Conservation (phyloP, 2,888 invertebrate genomes). For the Craniophora ligustri region DNA sequence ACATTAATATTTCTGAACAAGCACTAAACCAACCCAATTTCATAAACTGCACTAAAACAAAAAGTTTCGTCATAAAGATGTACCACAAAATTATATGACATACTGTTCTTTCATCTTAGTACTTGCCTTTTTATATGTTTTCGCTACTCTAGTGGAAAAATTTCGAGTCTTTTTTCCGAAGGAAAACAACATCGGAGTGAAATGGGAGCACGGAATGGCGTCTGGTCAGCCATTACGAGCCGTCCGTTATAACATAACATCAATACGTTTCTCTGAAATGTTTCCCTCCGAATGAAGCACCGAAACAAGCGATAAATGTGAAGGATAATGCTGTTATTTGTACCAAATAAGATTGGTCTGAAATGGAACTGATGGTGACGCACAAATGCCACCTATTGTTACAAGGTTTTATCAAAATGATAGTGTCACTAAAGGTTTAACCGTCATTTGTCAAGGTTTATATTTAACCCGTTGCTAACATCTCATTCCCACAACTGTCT, state of each 20-base stretch:
- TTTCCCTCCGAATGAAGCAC: slow-evolving; percentile 33
- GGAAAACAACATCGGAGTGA: slow-evolving; percentile 50
- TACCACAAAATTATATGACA: slow-evolving; percentile 52
- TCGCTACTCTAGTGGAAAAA: slow-evolving; percentile 30
- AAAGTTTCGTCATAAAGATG: slow-evolving; percentile 38
- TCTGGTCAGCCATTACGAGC: slow-evolving; percentile 54
- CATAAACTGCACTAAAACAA: slow-evolving; percentile 40
- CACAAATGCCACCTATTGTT: background rate
- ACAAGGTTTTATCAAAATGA: background rate
- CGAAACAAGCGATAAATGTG: slow-evolving; percentile 36
- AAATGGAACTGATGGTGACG: background rate
- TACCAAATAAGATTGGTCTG: slow-evolving; percentile 24
- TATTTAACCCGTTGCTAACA: too few species aligned
- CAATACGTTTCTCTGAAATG: slow-evolving; percentile 49
- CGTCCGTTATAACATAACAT: slow-evolving; percentile 51
- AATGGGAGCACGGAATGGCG: slow-evolving; percentile 52
- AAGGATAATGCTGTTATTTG: slow-evolving; percentile 18
- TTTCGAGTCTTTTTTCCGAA: slow-evolving; percentile 35
- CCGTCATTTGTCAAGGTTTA: too few species aligned
- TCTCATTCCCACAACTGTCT: too few species aligned
- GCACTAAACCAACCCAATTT: slow-evolving; percentile 38
- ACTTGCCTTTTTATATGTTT: slow-evolving; percentile 52
- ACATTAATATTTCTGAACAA: slow-evolving; percentile 32
- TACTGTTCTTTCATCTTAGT: slow-evolving; percentile 40
- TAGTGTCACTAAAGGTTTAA: background rate